Conservation (phyloP, 2,113 vertebrate genomes). For the Macquaria australasica region DNA sequence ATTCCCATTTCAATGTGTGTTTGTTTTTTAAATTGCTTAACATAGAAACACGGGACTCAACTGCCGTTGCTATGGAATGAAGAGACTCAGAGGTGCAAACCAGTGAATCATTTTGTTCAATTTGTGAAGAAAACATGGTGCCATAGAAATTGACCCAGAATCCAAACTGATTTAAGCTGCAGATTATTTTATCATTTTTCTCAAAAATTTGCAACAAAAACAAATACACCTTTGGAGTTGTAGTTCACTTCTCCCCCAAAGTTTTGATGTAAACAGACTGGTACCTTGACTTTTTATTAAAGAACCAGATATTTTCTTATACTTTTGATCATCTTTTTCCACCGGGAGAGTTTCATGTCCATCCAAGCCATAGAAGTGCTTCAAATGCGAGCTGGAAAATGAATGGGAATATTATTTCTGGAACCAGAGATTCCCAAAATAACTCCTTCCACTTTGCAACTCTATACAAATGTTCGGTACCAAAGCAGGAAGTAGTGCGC, state of each 20-base stretch:
- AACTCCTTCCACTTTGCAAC: no score
- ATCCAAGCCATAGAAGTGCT: neutral
- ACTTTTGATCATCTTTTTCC: neutral
- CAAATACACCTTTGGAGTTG: neutral
- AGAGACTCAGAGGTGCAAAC: neutral
- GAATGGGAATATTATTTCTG: no score
- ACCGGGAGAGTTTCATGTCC: neutral
- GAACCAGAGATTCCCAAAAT: no score
- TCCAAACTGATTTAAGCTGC: no score
- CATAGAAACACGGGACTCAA: neutral
- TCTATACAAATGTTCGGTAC: no score
- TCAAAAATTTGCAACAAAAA: no score
- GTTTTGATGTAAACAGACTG: neutral
- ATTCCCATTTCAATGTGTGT: no score
- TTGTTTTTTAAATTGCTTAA: no score
- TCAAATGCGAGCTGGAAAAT: no score
- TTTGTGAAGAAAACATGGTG: neutral
- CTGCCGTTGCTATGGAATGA: neutral
- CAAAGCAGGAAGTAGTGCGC: neutral
- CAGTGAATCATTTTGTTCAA: neutral
- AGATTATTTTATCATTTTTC: no score
- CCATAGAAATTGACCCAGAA: no score
- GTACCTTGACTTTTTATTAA: neutral
- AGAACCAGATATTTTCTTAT: neutral
- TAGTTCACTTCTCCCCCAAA: neutral